Base-by-base conservation (phyloP, 1,140 invertebrate genomes). In the Antheraea pernyi region DNA sequence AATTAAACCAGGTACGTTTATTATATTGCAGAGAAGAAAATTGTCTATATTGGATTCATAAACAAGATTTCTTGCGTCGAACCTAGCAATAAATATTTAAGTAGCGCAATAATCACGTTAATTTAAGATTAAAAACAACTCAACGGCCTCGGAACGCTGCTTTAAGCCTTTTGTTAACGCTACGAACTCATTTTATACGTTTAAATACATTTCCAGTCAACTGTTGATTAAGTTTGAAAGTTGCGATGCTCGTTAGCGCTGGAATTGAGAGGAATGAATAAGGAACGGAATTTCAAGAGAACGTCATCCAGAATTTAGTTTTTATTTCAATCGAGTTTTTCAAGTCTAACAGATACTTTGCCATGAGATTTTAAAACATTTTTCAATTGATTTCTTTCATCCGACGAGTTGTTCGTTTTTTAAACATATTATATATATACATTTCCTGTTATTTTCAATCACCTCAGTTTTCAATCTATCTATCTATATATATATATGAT, bases 181-280 rank as follows among this genome's bases (percentile, higher is more conserved):
- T 59, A 36, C 30, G 19, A n/a, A n/a, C 30, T 48, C 48, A 46
- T 39, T 59, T 53, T 18, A 37, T 37, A 68, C 11, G 68, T 42
- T 72, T 68, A 68, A 72, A 72, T 53, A 59, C 30, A 68, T 60
- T 65, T 65, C n/a, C 30, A 39, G 16, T 71, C 8, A 37, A 71
- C 65, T 67, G 58, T 67, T 71, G 46, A 63, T 71, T 67, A 71
- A 71, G 59, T 71, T 67, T 53, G 58, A 67, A 71, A 66, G 64
- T 67, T 37, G 65, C 13, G 59, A 67, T 67, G 69, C 61, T 71
- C 67, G 65, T 63, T 71, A 48, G 60, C 39, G 19, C 13, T 63
- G 37, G 61, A 68, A 68, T 68, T 68, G 59, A 36, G 59, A n/a
- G 11, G 42, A 30, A 30, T 63, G 59, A 63, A 61, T 70, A 9